A percentile compares a stretch with the other conserved stretches of the same genome.
These are phyloP conservation scores for Paraescarpia echinospica DNA, from an alignment of 1,140 invertebrate species.

Conservation along the genomic window DNA sequence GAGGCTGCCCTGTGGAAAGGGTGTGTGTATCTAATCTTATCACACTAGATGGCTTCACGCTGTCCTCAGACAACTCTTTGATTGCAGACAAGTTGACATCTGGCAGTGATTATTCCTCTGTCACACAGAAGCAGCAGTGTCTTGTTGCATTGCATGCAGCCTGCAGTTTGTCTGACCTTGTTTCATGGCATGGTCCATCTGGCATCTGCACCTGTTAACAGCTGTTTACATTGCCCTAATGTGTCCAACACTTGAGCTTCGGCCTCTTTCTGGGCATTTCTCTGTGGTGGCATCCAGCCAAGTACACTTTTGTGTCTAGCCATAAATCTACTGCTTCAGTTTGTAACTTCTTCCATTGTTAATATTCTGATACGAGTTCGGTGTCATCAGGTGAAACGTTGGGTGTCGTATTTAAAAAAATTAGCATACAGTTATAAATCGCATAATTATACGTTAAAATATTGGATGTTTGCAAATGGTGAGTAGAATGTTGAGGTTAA, in stretches of 20 bases:
- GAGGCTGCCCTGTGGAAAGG: too few relatives aligned
- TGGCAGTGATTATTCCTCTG: background rate
- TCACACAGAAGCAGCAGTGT: background rate
- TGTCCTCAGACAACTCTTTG: background rate
- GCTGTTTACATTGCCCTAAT: background rate
- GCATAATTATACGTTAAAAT: background rate
- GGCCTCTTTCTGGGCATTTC: background rate
- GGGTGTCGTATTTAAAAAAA: too few relatives aligned
- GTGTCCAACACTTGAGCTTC: background rate
- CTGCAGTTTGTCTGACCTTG: background rate
- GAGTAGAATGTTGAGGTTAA: background rate
- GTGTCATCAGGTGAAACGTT: background rate
- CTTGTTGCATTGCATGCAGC: background rate
- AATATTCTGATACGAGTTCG: background rate
- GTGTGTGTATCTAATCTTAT: background rate
- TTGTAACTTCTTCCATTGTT: background rate
- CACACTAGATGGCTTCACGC: background rate
- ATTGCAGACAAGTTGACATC: background rate
- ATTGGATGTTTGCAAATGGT: background rate
- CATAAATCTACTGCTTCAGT: background rate
- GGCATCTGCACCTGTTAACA: slow-evolving; percentile 3
- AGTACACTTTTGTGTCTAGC: background rate
- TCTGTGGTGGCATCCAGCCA: background rate
- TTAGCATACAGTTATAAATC: background rate
- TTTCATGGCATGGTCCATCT: background rate